Evolutionary conservation across 1,140 invertebrate genomes (phyloP).

Genomic region (Ladona fulva): DNA sequence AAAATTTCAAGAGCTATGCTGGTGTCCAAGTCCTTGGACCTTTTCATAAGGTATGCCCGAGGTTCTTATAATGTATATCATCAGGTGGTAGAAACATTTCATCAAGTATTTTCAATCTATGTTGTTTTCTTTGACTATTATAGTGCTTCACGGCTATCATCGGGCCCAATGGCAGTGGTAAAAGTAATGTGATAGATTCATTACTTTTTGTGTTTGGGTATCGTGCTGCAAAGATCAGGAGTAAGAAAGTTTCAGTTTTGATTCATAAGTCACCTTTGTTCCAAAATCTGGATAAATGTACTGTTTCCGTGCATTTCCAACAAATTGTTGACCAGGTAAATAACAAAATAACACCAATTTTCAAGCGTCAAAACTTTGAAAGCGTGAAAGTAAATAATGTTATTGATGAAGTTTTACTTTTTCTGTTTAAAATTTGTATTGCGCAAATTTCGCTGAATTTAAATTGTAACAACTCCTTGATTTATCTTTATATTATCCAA

Average conservation of each 20-base stretch:
- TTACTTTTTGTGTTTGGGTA: constrained; percentile 99
- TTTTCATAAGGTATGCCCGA: constrained; percentile 62
- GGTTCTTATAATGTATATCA: not conserved
- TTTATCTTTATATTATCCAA: too few species aligned
- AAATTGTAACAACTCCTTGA: too few species aligned
- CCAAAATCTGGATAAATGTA: constrained; percentile 67
- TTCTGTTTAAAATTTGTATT: too few species aligned
- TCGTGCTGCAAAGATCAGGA: constrained; percentile 87
- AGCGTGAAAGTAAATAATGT: too few species aligned
- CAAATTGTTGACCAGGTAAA: constrained; percentile 68
- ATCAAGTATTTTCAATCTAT: constrained; percentile 5
- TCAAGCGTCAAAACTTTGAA: too few species aligned
- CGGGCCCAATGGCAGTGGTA: constrained; percentile 99
- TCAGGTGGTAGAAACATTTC: constrained; percentile 14
- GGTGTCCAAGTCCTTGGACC: constrained; percentile 68
- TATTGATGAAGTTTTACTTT: too few species aligned
- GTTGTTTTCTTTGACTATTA: constrained; percentile 32
- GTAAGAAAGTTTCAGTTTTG: constrained; percentile 88
- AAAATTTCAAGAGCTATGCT: constrained; percentile 97
- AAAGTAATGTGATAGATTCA: constrained; percentile 98
- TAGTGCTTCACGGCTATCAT: constrained; percentile 94
- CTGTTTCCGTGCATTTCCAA: constrained; percentile 86
- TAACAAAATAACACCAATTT: too few species aligned
- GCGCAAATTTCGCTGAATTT: too few species aligned
- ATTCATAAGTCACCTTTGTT: constrained; percentile 89